A percentile compares a stretch with the other conserved stretches of the same genome.
phyloP scores from a whole-genome alignment of 2,888 invertebrate species.

The Galerucella pusilla region DNA sequence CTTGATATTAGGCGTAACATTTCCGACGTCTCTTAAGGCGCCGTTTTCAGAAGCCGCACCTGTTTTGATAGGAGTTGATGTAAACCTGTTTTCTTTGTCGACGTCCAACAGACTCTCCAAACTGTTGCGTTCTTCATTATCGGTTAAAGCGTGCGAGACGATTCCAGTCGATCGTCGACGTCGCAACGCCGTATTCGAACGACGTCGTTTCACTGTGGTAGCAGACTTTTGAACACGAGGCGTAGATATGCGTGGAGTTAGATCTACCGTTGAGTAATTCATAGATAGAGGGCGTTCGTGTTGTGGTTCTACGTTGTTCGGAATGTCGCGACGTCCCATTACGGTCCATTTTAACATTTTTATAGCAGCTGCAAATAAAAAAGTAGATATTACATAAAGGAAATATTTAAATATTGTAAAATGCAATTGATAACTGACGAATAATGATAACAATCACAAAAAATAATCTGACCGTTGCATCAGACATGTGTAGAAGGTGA shows the following conservation, averaged over 20 bases:
- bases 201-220: constrained; percentile 66
- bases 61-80: constrained; percentile 70
- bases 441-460: too few species aligned
- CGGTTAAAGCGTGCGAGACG: constrained; percentile 53
- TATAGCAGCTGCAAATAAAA: background rate
- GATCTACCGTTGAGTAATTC: constrained; percentile 39
- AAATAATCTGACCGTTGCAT: too few species aligned
- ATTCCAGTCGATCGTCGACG: constrained; percentile 62
- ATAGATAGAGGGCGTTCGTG: constrained; percentile 45
- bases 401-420: too few species aligned
- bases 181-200: constrained; percentile 51
- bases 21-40: constrained; percentile 72
- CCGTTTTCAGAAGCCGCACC: constrained; percentile 59
- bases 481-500: too few species aligned
- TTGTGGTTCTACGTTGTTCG: constrained; percentile 48
- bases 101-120: constrained; percentile 66
- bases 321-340: constrained; percentile 53
- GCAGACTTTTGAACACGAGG: constrained; percentile 32
- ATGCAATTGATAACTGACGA: too few species aligned
- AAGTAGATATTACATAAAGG: background rate
- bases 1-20: constrained; percentile 69
- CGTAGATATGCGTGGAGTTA: constrained; percentile 57
- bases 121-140: constrained; percentile 60
- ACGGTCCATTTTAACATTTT: constrained; percentile 75
- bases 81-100: constrained; percentile 72